These are phyloP conservation scores for Adrianichthys oophorus DNA, from an alignment of 2,797 vertebrate species.

Conservation along the genomic window DNA sequence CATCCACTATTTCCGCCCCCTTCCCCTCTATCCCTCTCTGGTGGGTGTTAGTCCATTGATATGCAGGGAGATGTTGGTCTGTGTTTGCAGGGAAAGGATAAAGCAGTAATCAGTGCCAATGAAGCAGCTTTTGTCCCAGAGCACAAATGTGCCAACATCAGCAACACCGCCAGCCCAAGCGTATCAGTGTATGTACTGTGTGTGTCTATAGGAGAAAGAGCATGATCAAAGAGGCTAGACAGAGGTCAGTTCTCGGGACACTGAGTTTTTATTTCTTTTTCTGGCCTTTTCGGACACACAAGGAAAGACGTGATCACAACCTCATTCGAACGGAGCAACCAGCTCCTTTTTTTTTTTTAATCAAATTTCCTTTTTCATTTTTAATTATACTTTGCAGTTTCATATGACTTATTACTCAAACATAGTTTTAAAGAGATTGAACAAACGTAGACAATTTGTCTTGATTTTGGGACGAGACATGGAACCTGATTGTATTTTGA, in stretches of 20 bases:
- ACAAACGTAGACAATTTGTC: conserved; percentile 8
- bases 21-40: conserved; percentile 11
- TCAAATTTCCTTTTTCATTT: background rate
- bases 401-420: conserved; percentile 8
- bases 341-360: conserved; percentile 5
- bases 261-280: conserved; percentile 31
- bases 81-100: conserved; percentile 68
- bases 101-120: conserved; percentile 72
- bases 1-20: background rate
- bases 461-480: background rate
- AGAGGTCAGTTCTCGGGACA: conserved; percentile 55
- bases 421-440: conserved; percentile 12
- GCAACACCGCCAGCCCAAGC: conserved; percentile 62
- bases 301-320: conserved; percentile 30
- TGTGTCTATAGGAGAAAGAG: conserved; percentile 20
- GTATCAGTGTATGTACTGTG: conserved; percentile 23
- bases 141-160: conserved; percentile 75
- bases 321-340: conserved; percentile 6
- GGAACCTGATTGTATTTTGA: too few species aligned
- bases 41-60: conserved; percentile 62
- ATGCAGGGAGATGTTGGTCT: conserved; percentile 64
- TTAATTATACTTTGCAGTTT: conserved; percentile 8
- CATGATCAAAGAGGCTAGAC: conserved; percentile 52
- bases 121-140: conserved; percentile 71
- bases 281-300: conserved; percentile 14